These are phyloP conservation scores for Orthosia gothica DNA, from an alignment of 2,888 invertebrate species.

Conservation along the genomic window DNA sequence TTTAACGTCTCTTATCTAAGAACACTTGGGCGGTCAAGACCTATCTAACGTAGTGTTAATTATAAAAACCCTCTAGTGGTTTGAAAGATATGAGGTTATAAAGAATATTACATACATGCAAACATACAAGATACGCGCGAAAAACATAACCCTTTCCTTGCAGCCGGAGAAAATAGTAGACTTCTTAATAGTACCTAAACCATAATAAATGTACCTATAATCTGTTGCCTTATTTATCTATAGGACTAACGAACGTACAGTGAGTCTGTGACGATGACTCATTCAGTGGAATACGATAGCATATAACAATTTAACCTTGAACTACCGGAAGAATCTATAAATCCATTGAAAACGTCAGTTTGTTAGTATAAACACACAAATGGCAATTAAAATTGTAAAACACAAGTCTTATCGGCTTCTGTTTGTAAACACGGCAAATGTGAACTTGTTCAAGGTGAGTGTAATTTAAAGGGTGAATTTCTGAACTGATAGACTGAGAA, in stretches of 20 bases:
- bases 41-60: too few relatives aligned
- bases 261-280: constrained; percentile 7
- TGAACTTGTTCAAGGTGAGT: background rate
- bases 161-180: too few relatives aligned
- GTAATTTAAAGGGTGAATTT: background rate
- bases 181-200: too few relatives aligned
- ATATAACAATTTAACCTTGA: constrained; percentile 13
- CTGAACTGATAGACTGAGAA: background rate
- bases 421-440: constrained; percentile 2
- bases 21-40: too few relatives aligned
- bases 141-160: too few relatives aligned
- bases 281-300: constrained; percentile 21
- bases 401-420: constrained; percentile 3
- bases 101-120: too few relatives aligned
- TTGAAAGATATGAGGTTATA: too few relatives aligned
- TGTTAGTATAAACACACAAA: background rate
- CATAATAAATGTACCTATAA: background rate
- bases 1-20: too few relatives aligned
- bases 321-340: constrained; percentile 16
- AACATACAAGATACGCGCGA: too few relatives aligned
- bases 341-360: background rate
- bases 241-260: background rate
- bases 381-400: background rate
- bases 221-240: background rate
- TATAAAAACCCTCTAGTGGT: too few relatives aligned